Evolutionary conservation across 1,140 invertebrate genomes (phyloP), one percentile per base, ranked within the genome.

Genomic region (Thaumatotibia leucotreta): DNA sequence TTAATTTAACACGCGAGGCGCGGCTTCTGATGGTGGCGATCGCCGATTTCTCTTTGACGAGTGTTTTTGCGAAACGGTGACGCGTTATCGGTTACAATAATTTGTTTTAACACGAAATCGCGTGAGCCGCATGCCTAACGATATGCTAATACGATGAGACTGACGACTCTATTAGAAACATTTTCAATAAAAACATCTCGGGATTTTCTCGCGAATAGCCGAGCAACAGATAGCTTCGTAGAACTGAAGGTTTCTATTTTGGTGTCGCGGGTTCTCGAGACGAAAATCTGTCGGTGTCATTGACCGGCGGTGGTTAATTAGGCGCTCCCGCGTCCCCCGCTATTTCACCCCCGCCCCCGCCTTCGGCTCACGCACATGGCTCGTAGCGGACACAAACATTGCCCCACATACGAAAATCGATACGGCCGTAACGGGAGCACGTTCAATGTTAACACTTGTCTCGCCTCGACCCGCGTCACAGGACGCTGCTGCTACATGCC

Each of bases 391-490:
- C 79, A 80, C 78, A 75, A 74, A 77, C 75, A 74, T 76, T 67
- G 84, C 77, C 82, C 84, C 78, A 86, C 78, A 86, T 86, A 80
- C 78, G 84, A 80, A 84, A 84, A 86, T 84, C 84, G 84, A 86
- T 86, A 58, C 24, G 67, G 49, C 74, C 63, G 62, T 65, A 82
- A 84, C 71, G 72, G 79, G 80, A 74, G 82, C 86, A 86, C 86
- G 86, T 88, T 88, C 84, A 84, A 73, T 66, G 61, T 62, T 33
- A 32, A 32, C 31, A 32, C 61, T 58, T 27, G 52, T 58, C 52
- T 58, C 52, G 50, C 9, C 50, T 45, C 39, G 39, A 45, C 50
- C 23, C 27, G 23, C 52, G 52, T 29, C 52, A 58, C 52, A 27
- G 23, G 52, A 27, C 52, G 52, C 39, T 45, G 39, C 39, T 45